Percentiles rank a stretch among this genome's conserved stretches.
Evolutionary conservation across 2,888 invertebrate species (phyloP).

Genomic region (Torymus auratus): DNA sequence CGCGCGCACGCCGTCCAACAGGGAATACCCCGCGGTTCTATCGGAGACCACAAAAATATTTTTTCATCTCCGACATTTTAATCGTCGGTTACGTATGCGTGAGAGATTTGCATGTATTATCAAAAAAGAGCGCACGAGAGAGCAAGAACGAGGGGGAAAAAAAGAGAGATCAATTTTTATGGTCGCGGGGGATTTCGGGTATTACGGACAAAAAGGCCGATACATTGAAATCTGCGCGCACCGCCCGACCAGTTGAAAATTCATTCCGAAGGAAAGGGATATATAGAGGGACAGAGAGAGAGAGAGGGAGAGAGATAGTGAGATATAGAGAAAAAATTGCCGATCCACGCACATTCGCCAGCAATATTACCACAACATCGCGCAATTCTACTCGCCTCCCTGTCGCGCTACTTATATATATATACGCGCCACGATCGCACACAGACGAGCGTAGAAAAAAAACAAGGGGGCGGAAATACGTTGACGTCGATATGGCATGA

Average conservation of each 20-base stretch:
- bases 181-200: too few species aligned
- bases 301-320: too few species aligned
- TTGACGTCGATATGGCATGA: constrained; percentile 15
- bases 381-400: neutral
- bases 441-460: constrained; percentile 4
- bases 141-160: too few species aligned
- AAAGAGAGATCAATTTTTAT: too few species aligned
- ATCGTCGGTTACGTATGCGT: too few species aligned
- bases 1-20: too few species aligned
- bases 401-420: neutral
- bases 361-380: constrained; percentile 4
- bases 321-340: neutral
- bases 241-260: neutral
- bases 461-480: constrained; percentile 42
- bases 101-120: constrained; percentile 8
- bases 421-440: neutral
- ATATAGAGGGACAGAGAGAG: too few species aligned
- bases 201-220: constrained; percentile 1
- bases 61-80: too few species aligned
- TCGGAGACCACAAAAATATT: too few species aligned
- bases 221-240: neutral
- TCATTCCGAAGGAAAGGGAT: neutral
- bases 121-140: neutral
- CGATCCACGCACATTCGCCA: constrained; percentile 12
- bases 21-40: too few species aligned